phyloP scores from a whole-genome alignment of 1,140 invertebrate genomes.

The Zophobas morio region DNA sequence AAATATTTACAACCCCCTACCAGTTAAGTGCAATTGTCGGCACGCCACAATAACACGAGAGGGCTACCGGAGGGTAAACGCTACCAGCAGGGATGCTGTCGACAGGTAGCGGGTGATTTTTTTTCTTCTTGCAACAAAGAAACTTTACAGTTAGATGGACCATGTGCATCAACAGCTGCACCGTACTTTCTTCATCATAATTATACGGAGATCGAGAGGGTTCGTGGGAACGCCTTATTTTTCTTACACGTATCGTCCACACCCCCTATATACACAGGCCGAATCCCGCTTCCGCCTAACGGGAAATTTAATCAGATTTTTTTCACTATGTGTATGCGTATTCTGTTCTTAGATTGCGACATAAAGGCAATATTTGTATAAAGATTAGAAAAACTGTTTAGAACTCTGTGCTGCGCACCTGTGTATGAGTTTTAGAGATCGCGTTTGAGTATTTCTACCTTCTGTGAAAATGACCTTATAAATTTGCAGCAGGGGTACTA shows the following conservation, averaged over 20 bases:
- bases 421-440: too few species aligned
- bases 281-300: constrained; percentile 27
- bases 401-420: too few species aligned
- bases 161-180: constrained; percentile 34
- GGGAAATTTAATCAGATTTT: constrained; percentile 34
- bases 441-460: too few species aligned
- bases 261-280: constrained; percentile 6
- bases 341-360: background rate
- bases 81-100: constrained; percentile 29
- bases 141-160: constrained; percentile 36
- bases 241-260: background rate
- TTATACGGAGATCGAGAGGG: constrained; percentile 14
- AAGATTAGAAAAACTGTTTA: background rate
- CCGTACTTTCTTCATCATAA: constrained; percentile 20
- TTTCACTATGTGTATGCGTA: background rate
- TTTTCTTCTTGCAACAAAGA: constrained; percentile 15
- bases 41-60: constrained; percentile 15
- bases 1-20: constrained; percentile 31
- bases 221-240: constrained; percentile 31
- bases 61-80: constrained; percentile 30
- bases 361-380: constrained; percentile 38
- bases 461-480: too few species aligned
- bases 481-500: too few species aligned
- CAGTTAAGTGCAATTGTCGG: constrained; percentile 21
- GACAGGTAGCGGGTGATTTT: constrained; percentile 42